Evolutionary conservation across 2,888 invertebrate species (phyloP).

Genomic region (Sinotaia quadrata): DNA sequence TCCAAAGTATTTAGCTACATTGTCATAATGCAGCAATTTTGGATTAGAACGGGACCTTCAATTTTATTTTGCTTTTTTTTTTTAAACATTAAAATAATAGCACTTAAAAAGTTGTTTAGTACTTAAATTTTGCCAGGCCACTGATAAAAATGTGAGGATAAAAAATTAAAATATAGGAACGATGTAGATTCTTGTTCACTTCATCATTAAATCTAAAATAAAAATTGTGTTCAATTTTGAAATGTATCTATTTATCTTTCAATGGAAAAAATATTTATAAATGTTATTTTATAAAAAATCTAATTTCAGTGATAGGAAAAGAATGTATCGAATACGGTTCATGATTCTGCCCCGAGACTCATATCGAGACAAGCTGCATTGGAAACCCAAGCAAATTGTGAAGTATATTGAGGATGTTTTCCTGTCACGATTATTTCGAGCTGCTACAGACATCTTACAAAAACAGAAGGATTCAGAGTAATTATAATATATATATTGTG

Average conservation of each 20-base stretch:
- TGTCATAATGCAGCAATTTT: too few species aligned
- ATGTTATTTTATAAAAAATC: background rate
- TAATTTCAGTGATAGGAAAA: background rate
- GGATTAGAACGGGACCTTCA: too few species aligned
- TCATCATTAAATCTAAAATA: too few species aligned
- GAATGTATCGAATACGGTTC: slow-evolving; percentile 15
- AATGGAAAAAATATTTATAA: background rate
- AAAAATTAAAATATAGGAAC: too few species aligned
- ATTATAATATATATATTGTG: too few species aligned
- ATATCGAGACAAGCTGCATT: slow-evolving; percentile 18
- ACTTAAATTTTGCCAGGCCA: too few species aligned
- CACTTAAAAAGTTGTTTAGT: too few species aligned
- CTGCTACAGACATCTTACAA: background rate
- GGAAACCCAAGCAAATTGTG: slow-evolving; percentile 15
- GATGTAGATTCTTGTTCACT: too few species aligned
- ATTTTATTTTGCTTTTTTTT: too few species aligned
- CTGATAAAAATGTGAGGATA: too few species aligned
- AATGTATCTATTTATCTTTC: background rate
- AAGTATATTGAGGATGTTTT: background rate
- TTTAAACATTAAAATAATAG: too few species aligned
- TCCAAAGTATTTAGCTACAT: too few species aligned
- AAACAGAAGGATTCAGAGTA: slow-evolving; percentile 1
- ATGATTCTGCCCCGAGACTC: slow-evolving; percentile 7
- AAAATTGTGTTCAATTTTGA: background rate
- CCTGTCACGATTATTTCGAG: background rate